Evolutionary conservation across 2,113 vertebrate species (phyloP).

Genomic region (Penelope pileata): DNA sequence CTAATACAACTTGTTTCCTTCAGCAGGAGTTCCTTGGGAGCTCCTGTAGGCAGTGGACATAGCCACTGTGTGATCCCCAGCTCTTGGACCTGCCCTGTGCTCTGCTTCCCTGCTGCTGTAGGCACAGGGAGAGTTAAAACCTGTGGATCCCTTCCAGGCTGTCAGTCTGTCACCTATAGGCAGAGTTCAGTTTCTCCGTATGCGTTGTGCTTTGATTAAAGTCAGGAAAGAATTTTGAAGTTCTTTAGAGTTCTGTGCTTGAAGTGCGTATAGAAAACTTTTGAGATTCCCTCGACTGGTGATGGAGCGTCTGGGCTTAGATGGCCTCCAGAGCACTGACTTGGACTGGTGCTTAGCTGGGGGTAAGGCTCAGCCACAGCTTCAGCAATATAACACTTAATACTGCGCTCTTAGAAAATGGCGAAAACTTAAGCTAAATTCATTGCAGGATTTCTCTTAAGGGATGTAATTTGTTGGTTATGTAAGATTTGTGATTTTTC

Average conservation of each 20-base stretch:
- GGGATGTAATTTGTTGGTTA: not conserved
- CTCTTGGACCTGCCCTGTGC: not conserved
- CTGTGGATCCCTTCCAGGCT: not conserved
- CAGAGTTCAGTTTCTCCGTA: not conserved
- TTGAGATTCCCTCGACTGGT: not conserved
- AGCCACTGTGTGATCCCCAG: too few relatives aligned
- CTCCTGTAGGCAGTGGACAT: not conserved
- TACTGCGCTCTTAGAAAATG: not conserved
- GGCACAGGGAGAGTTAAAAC: not conserved
- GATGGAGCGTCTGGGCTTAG: not conserved
- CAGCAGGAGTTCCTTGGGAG: not conserved
- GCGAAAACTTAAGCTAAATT: not conserved
- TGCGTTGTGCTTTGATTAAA: not conserved
- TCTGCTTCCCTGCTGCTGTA: not conserved
- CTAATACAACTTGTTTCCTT: not conserved
- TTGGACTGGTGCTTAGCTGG: not conserved
- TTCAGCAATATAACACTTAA: not conserved
- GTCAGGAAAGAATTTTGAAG: not conserved
- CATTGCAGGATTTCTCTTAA: not conserved
- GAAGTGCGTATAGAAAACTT: not conserved
- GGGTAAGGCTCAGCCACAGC: not conserved
- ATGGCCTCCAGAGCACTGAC: not conserved
- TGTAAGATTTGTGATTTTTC: too few relatives aligned
- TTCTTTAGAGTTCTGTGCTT: not conserved
- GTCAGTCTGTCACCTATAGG: not conserved